These are phyloP conservation scores for Ptilodon capucinus DNA, from an alignment of 2,888 invertebrate species.

Conservation along the genomic window DNA sequence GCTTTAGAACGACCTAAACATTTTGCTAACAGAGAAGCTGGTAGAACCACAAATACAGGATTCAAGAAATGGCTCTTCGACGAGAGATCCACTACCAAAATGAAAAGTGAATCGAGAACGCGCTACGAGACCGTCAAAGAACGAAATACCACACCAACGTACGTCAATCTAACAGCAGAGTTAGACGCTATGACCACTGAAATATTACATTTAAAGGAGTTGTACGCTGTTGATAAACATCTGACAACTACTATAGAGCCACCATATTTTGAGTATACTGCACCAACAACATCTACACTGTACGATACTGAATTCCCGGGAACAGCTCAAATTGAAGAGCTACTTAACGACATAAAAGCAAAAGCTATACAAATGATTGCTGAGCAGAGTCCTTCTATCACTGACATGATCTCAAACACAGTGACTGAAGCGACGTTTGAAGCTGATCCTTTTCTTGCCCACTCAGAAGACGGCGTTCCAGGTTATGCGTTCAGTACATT, in stretches of 20 bases:
- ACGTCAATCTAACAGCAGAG: neutral
- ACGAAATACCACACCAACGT: neutral
- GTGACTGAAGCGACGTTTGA: slow-evolving; percentile 47
- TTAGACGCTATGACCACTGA: slow-evolving; percentile 6
- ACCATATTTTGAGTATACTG: neutral
- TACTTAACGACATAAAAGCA: slow-evolving; percentile 54
- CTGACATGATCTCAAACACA: slow-evolving; percentile 42
- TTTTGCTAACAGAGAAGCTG: neutral
- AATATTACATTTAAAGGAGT: slow-evolving; percentile 11
- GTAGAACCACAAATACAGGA: neutral
- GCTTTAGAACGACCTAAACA: slow-evolving; percentile 1
- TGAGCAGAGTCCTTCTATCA: slow-evolving; percentile 39
- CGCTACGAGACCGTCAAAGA: neutral
- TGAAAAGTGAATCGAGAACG: neutral
- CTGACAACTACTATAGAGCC: neutral
- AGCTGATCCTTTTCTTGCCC: slow-evolving; percentile 31
- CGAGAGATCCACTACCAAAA: neutral
- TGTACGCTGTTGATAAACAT: slow-evolving; percentile 3
- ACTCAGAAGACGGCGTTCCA: slow-evolving; percentile 14
- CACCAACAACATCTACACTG: neutral
- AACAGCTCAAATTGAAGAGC: slow-evolving; percentile 51
- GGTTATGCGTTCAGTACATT: slow-evolving; percentile 21
- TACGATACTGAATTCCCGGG: slow-evolving; percentile 18
- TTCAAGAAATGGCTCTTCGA: neutral
- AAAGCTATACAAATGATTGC: slow-evolving; percentile 44